A percentile compares a stretch with the other conserved stretches of the same genome.
phyloP scores from a whole-genome alignment of 1,140 invertebrate genomes.

The Oscheius sp. region DNA sequence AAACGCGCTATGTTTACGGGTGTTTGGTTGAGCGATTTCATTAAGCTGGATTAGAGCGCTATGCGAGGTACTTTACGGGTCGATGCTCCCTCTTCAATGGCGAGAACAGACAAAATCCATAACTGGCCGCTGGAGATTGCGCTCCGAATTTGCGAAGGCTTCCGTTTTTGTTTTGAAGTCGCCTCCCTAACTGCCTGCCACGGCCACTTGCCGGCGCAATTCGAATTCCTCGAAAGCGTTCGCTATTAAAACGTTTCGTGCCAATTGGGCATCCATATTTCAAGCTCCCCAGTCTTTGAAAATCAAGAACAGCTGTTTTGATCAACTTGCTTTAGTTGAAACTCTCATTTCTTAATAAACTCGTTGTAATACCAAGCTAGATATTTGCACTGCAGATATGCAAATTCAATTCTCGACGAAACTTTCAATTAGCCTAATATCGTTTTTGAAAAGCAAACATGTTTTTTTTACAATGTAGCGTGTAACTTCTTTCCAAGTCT shows the following conservation, averaged over 20 bases:
- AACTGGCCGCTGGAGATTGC: constrained; percentile 1
- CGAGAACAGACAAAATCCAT: constrained; percentile 13
- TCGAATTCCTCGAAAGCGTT: no score
- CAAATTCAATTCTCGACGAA: no score
- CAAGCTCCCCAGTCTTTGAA: neutral
- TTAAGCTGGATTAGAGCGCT: no score
- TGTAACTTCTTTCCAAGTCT: no score
- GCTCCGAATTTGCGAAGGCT: constrained; percentile 6
- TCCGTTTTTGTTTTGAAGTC: constrained; percentile 9
- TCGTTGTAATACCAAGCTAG: neutral
- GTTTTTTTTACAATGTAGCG: no score
- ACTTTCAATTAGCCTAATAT: no score
- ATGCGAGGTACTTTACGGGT: constrained; percentile 2
- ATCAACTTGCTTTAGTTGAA: neutral
- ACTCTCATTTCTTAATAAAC: neutral
- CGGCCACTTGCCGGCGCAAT: neutral
- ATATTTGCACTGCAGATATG: no score
- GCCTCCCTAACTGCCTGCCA: neutral
- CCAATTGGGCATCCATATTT: neutral
- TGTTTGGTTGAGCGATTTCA: no score
- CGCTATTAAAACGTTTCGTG: no score
- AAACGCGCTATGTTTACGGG: no score
- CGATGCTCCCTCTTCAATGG: constrained; percentile 5
- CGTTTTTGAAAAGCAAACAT: no score
- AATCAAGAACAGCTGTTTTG: neutral